Percentiles rank a stretch among this genome's conserved stretches.
These are phyloP conservation scores for Microcebus ravelobensis DNA, from an alignment of 2,113 vertebrate species.

Conservation along the genomic window DNA sequence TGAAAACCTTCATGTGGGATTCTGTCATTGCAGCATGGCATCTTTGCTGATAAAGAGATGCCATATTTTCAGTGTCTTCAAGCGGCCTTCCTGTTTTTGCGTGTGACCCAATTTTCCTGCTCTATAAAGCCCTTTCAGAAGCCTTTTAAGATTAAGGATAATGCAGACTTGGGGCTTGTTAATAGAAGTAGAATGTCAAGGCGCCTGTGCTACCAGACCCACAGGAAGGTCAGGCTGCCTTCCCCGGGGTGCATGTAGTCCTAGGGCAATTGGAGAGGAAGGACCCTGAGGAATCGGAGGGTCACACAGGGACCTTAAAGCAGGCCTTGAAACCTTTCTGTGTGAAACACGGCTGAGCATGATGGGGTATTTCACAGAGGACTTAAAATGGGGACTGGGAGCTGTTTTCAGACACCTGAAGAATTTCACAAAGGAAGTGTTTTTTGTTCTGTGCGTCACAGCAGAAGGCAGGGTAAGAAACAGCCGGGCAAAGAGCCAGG, in stretches of 20 bases:
- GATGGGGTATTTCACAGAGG: not conserved
- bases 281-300: not conserved
- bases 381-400: not conserved
- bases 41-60: not conserved
- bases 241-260: not conserved
- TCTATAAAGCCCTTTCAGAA: not conserved
- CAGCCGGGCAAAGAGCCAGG: not conserved
- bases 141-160: not conserved
- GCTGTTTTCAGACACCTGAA: not conserved
- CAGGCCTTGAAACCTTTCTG: not conserved
- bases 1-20: rapidly evolving
- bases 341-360: not conserved
- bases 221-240: not conserved
- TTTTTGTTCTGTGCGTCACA: not conserved
- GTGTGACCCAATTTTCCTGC: not conserved
- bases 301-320: not conserved
- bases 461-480: not conserved
- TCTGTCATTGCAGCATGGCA: rapidly evolving
- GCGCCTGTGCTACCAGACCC: not conserved
- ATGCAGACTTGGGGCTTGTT: not conserved
- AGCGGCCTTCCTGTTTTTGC: not conserved
- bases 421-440: not conserved
- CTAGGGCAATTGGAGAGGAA: not conserved
- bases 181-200: not conserved
- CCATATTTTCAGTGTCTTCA: not conserved